Conservation (phyloP, 2,888 invertebrate genomes). For the Idaea aversata region DNA sequence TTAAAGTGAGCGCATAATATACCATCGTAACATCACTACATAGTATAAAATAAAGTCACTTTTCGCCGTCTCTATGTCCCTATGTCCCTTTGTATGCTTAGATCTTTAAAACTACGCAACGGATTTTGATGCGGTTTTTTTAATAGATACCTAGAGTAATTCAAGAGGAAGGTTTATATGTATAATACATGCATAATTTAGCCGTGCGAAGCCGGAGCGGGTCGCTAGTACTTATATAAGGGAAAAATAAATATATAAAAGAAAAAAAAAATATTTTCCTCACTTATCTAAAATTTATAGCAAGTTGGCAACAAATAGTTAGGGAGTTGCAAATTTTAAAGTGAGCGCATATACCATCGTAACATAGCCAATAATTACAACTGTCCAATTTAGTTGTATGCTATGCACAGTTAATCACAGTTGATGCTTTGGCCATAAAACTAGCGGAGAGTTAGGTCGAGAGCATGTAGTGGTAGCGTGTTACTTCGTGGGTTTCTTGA, state of each 20-base stretch:
- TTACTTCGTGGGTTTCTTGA: not conserved
- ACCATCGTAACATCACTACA: constrained; percentile 32
- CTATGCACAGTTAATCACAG: constrained; percentile 62
- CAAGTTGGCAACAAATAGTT: not conserved
- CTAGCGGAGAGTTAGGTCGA: constrained; percentile 17
- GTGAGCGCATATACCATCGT: constrained; percentile 29
- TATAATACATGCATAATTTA: too few species aligned
- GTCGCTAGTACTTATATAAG: too few species aligned
- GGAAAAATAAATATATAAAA: too few species aligned
- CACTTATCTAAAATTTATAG: not conserved
- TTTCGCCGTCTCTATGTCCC: too few species aligned
- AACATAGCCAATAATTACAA: constrained; percentile 45
- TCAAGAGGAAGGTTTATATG: too few species aligned
- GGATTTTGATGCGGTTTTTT: too few species aligned
- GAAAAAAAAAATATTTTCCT: too few species aligned
- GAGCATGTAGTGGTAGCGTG: not conserved
- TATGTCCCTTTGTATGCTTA: too few species aligned
- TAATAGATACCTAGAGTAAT: too few species aligned
- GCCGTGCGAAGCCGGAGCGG: too few species aligned
- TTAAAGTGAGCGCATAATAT: constrained; percentile 29
- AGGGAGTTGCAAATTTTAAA: constrained; percentile 19
- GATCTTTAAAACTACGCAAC: too few species aligned
- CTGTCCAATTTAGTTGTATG: constrained; percentile 46
- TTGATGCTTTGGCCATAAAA: constrained; percentile 11
- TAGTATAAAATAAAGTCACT: too few species aligned